These are phyloP conservation scores for Lordiphosa clarofinis DNA, from an alignment of 1,140 invertebrate species.

Conservation along the genomic window DNA sequence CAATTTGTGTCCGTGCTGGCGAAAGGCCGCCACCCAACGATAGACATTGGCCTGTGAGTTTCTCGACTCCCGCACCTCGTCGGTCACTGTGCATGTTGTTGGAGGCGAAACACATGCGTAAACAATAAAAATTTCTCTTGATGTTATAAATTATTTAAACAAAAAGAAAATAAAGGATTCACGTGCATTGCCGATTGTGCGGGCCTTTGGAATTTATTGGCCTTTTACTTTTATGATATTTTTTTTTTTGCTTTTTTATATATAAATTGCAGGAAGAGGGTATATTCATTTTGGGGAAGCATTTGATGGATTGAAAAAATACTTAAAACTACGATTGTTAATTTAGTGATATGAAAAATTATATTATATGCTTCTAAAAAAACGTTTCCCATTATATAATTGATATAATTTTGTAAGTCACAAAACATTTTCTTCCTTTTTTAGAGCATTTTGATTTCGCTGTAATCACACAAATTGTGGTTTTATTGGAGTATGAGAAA, in stretches of 20 bases:
- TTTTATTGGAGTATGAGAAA: slow-evolving; percentile 35
- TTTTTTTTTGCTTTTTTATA: slow-evolving; percentile 38
- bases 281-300: slow-evolving; percentile 7
- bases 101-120: slow-evolving; percentile 55
- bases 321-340: too few species aligned
- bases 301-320: background rate
- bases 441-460: background rate
- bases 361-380: too few species aligned
- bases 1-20: slow-evolving; percentile 81
- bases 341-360: too few species aligned
- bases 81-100: slow-evolving; percentile 43
- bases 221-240: slow-evolving; percentile 70
- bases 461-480: background rate
- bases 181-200: slow-evolving; percentile 22
- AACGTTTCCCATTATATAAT: too few species aligned
- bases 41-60: slow-evolving; percentile 75
- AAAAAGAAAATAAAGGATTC: too few species aligned
- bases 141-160: slow-evolving; percentile 76
- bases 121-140: slow-evolving; percentile 67
- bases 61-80: slow-evolving; percentile 61
- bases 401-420: too few species aligned
- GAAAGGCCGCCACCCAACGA: slow-evolving; percentile 81
- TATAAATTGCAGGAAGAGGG: slow-evolving; percentile 12
- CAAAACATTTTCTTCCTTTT: too few species aligned
- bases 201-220: slow-evolving; percentile 70